These are phyloP conservation scores for Frankliniella intonsa DNA, from an alignment of 2,888 invertebrate genomes.

Conservation along the genomic window DNA sequence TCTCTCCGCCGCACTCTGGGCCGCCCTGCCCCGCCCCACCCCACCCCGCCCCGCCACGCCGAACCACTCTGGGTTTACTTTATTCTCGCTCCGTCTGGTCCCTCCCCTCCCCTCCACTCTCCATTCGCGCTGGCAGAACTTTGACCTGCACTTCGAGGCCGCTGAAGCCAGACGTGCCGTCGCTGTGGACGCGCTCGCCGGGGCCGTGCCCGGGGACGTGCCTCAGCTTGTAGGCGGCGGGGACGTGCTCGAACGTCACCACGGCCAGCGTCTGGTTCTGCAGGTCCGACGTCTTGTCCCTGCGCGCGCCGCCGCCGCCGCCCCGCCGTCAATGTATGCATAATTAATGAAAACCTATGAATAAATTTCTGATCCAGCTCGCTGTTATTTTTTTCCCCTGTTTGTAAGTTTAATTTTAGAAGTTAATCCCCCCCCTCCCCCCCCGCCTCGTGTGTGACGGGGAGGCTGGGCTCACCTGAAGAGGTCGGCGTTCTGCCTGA, in stretches of 20 bases:
- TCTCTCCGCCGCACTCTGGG: background rate
- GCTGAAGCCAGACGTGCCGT: background rate
- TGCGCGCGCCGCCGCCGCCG: background rate
- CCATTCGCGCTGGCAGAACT: no score
- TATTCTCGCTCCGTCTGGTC: no score
- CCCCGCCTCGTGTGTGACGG: no score
- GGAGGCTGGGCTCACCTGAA: slow-evolving; percentile 34
- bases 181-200: background rate
- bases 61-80: no score
- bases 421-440: background rate
- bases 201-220: background rate
- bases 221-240: slow-evolving; percentile 54
- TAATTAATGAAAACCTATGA: slow-evolving; percentile 16
- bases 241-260: slow-evolving; percentile 63
- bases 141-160: slow-evolving; percentile 65
- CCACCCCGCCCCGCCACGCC: no score
- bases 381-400: background rate
- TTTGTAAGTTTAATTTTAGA: background rate
- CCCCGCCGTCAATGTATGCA: background rate
- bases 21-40: background rate
- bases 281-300: slow-evolving; percentile 58
- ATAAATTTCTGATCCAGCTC: background rate
- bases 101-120: no score
- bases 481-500: slow-evolving; percentile 37
- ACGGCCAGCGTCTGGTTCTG: slow-evolving; percentile 57